phyloP scores from a whole-genome alignment of 30 jellyfish, hydroid and myxozoan genomes.

The Cassiopea andromeda region DNA sequence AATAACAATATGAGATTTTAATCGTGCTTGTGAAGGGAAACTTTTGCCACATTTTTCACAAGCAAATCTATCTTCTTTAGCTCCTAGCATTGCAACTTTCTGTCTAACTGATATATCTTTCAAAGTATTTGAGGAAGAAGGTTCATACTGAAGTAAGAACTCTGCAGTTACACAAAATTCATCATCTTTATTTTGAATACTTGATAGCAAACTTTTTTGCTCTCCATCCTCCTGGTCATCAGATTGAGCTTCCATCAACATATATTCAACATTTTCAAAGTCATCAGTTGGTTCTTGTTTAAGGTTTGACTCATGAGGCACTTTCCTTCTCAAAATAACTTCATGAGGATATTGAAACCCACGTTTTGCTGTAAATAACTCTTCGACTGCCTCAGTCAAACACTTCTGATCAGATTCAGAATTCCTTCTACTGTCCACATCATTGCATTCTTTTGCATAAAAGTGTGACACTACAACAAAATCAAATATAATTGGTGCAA shows the following conservation, averaged over 20 bases:
- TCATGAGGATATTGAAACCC: constrained; percentile 18
- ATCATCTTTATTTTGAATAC: background rate
- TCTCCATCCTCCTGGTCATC: background rate
- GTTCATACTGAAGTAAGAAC: background rate
- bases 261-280: background rate
- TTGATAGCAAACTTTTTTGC: background rate
- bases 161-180: background rate
- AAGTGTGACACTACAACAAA: background rate
- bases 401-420: background rate
- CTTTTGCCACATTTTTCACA: background rate
- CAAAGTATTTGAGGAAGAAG: background rate
- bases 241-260: background rate
- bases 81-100: background rate
- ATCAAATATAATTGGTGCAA: background rate
- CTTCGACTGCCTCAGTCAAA: background rate
- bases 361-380: background rate
- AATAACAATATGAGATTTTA: background rate
- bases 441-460: background rate
- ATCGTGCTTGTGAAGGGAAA: constrained; percentile 6
- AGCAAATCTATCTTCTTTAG: background rate
- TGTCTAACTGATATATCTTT: background rate
- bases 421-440: background rate
- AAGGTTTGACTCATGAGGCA: background rate
- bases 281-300: constrained; percentile 15
- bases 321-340: background rate